phyloP scores from a whole-genome alignment of 2,113 vertebrate species.

The Melozone crissalis region DNA sequence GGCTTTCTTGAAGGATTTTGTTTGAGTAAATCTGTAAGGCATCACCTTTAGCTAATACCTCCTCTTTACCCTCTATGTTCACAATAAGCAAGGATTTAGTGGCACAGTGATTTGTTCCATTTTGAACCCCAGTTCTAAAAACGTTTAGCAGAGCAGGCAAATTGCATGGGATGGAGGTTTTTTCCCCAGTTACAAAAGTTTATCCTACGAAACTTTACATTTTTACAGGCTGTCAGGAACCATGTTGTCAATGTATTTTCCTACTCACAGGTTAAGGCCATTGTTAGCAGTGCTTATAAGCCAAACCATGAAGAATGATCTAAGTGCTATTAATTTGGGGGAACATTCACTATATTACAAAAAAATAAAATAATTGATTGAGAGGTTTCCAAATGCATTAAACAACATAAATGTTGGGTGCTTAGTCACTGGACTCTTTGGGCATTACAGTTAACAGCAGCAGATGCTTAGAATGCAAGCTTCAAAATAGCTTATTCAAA shows the following conservation, averaged over 20 bases:
- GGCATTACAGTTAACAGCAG: background rate
- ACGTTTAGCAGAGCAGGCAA: background rate
- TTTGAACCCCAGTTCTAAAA: background rate
- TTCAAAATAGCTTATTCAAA: background rate
- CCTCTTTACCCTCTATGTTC: background rate
- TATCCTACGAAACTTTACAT: background rate
- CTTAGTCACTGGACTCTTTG: background rate
- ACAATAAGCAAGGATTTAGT: background rate
- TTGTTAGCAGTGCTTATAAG: background rate
- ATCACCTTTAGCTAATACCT: background rate
- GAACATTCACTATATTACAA: background rate
- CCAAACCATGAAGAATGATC: background rate
- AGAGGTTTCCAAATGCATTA: background rate
- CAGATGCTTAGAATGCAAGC: background rate
- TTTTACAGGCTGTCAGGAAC: background rate
- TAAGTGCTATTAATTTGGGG: background rate
- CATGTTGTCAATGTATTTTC: background rate
- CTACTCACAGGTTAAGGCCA: background rate
- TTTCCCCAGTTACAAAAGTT: background rate
- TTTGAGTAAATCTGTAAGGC: background rate
- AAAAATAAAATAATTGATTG: background rate
- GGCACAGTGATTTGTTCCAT: background rate
- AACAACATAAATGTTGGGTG: background rate
- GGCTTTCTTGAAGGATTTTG: background rate
- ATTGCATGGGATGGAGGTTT: background rate